phyloP scores from a whole-genome alignment of 1,140 invertebrate genomes.

The Trissolcus basalis region DNA sequence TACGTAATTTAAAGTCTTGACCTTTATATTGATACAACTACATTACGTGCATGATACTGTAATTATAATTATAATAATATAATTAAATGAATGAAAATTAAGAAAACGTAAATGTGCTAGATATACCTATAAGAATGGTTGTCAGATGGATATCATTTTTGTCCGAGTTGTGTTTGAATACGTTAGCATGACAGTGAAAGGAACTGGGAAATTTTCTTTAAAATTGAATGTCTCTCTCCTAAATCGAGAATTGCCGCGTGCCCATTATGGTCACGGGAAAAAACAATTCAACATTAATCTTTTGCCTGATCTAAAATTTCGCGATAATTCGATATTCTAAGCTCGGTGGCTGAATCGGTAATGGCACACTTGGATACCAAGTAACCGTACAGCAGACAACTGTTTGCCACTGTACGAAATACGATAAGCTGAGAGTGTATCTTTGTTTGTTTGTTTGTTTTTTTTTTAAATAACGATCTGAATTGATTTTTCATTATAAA shows the following conservation, averaged over 20 bases:
- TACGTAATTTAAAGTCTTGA: not conserved
- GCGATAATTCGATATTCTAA: constrained; percentile 48
- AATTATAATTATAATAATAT: not conserved
- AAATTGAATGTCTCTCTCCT: constrained; percentile 48
- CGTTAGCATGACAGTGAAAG: constrained; percentile 47
- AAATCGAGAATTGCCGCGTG: constrained; percentile 36
- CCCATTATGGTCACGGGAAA: constrained; percentile 44
- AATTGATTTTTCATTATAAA: no score
- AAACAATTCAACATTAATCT: constrained; percentile 51
- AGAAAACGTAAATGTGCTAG: not conserved
- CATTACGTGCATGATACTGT: not conserved
- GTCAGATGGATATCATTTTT: constrained; percentile 30
- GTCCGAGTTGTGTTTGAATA: constrained; percentile 34
- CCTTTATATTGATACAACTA: no score
- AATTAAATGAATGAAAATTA: not conserved
- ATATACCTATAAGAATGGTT: constrained; percentile 8
- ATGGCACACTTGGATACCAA: constrained; percentile 58
- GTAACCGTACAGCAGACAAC: constrained; percentile 37
- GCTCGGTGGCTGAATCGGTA: constrained; percentile 58
- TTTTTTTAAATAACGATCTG: no score
- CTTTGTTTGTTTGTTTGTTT: no score
- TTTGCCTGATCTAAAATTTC: constrained; percentile 52
- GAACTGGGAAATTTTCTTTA: constrained; percentile 47
- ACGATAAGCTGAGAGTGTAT: constrained; percentile 8
- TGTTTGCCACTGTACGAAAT: constrained; percentile 22